These are phyloP conservation scores for Cerastis rubricosa DNA, from an alignment of 2,888 invertebrate genomes.

Conservation along the genomic window DNA sequence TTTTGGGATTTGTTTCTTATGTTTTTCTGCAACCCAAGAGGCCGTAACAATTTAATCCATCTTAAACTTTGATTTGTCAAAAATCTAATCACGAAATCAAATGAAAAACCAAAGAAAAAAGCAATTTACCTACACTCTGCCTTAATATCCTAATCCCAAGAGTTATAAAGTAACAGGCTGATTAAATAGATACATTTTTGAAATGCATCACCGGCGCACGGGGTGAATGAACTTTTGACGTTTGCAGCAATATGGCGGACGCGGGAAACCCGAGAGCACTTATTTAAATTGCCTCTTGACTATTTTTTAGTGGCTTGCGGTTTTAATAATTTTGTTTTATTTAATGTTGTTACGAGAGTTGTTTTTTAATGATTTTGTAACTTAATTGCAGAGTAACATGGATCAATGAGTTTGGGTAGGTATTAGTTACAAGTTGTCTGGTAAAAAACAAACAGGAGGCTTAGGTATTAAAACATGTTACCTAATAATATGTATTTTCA, in stretches of 20 bases:
- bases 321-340: conserved; percentile 59
- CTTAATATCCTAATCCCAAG: conserved; percentile 22
- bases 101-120: background rate
- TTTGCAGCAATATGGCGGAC: conserved; percentile 77
- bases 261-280: conserved; percentile 84
- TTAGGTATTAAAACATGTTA: background rate
- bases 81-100: background rate
- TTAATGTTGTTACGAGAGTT: conserved; percentile 41
- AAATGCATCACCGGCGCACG: conserved; percentile 66
- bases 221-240: conserved; percentile 77
- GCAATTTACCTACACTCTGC: background rate
- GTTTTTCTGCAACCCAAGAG: conserved; percentile 4
- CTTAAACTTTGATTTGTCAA: background rate
- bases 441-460: background rate
- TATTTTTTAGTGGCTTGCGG: conserved; percentile 68
- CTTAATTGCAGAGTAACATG: conserved; percentile 39
- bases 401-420: conserved; percentile 19
- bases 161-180: conserved; percentile 36
- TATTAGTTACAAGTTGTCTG: background rate
- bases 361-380: conserved; percentile 44
- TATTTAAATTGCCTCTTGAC: conserved; percentile 82
- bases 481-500: background rate
- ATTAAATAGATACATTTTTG: conserved; percentile 60
- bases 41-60: conserved; percentile 2
- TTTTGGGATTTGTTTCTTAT: conserved; percentile 8